Evolutionary conservation across 2,113 vertebrate species (phyloP).

Genomic region (Aramus guarauna): DNA sequence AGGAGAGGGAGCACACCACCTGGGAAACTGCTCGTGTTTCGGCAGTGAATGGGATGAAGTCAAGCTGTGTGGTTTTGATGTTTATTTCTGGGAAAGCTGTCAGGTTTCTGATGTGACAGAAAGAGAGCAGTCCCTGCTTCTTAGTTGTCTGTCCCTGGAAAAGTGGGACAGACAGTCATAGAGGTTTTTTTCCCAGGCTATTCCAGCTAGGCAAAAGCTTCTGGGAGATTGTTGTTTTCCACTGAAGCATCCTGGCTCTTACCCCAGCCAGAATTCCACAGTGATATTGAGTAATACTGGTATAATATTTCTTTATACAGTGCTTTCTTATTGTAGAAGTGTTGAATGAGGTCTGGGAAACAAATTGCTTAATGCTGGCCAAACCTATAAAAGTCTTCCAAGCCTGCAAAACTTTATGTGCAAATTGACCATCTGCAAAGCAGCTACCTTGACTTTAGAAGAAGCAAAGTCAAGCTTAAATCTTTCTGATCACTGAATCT

Average conservation of each 20-base stretch:
- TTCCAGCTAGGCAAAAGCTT: background rate
- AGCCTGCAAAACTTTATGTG: background rate
- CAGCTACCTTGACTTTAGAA: background rate
- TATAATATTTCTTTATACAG: background rate
- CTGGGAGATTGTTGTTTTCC: background rate
- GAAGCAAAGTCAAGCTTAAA: background rate
- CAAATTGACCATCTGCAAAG: background rate
- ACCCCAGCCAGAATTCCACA: background rate
- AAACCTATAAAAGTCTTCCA: background rate
- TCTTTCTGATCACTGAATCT: background rate
- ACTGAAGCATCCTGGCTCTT: background rate
- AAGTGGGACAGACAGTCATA: background rate
- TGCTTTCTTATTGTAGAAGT: background rate
- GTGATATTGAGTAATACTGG: accelerated
- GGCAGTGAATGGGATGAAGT: background rate
- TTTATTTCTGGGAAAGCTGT: background rate
- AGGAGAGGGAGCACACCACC: background rate
- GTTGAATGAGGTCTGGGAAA: background rate
- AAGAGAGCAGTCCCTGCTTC: background rate
- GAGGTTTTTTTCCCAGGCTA: accelerated
- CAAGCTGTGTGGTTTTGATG: background rate
- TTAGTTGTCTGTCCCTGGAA: background rate
- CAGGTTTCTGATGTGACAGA: background rate
- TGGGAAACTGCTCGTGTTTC: background rate
- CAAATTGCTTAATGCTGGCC: background rate